A percentile compares a stretch with the other conserved stretches of the same genome.
These are phyloP conservation scores for Drosophila atripex DNA, from an alignment of 2,888 invertebrate genomes.

Conservation along the genomic window DNA sequence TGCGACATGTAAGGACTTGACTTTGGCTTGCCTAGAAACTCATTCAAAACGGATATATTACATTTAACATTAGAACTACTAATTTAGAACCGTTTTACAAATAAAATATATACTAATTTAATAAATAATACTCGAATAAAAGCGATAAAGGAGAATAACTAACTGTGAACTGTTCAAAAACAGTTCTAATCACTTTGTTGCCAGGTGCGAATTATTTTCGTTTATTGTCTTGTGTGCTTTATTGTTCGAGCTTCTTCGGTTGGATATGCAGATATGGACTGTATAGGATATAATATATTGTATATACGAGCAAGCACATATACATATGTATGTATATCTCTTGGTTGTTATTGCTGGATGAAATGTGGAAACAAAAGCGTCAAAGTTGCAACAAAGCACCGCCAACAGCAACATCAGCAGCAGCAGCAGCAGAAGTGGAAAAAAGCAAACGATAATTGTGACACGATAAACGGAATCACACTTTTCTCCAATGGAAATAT, in stretches of 20 bases:
- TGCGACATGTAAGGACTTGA: no score
- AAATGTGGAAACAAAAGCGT: conserved; percentile 47
- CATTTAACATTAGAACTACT: no score
- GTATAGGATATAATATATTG: background rate
- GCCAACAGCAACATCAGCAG: conserved; percentile 47
- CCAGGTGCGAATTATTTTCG: conserved; percentile 32
- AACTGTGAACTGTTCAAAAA: no score
- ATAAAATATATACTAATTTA: no score
- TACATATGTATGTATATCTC: no score
- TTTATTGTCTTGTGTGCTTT: conserved; percentile 18
- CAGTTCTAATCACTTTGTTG: conserved; percentile 4
- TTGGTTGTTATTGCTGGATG: conserved; percentile 9
- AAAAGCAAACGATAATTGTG: conserved; percentile 45
- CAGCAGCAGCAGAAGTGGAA: conserved; percentile 10
- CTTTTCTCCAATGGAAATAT: conserved; percentile 20
- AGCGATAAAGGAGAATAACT: no score
- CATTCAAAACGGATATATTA: no score
- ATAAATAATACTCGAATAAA: no score
- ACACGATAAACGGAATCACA: conserved; percentile 14
- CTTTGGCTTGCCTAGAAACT: no score
- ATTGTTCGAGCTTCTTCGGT: background rate
- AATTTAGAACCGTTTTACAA: no score
- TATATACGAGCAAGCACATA: background rate
- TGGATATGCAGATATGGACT: background rate
- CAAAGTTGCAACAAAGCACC: conserved; percentile 69